Evolutionary conservation across 2,888 invertebrate species (phyloP), one percentile per base, ranked within the genome.

Genomic region (Thecophora atra): DNA sequence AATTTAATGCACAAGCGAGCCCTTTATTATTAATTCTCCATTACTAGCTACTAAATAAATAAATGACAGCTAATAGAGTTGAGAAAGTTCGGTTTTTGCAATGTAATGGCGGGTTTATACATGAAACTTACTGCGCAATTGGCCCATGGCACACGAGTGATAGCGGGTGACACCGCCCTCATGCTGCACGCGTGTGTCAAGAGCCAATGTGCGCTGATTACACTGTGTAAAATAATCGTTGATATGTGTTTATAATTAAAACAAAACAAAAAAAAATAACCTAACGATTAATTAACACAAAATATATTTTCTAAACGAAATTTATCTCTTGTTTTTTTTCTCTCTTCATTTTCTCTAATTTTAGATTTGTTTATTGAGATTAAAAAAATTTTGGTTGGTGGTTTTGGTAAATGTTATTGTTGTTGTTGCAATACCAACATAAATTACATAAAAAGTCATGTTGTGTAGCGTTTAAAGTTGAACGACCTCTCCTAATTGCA

Each of bases 351-450:
- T 82, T 82, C 81, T 83, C 83, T 83, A 83, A 84, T 83, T 81
- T 81, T 83, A 83, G 82, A 84, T 77, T 77, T 74, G 73, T 76
- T 77, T 76, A 76, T 81, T 83, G 80, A 79, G 82, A 76, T 81
- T 83, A 79, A 79, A 82, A 81, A 77, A 72, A 81, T 81, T 83
- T 81, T 81, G 82, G 76, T 83, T 84, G 82, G 82, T 83, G 83
- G 83, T 84, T 83, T 82, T 83, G 84, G 84, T 83, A 78, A 80
- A 81, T 78, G 83, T 82, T 81, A 72, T 76, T 66, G 54, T 70
- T 70, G 70, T 70, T 70, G 70, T 70, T 70, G 70, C 62, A 70
- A 60, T 66, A 71, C 70, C 69, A 69, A 73, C 56, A 70, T 58
- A 54, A 69, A 72, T 73, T 24, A n/a, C n/a, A n/a, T n/a, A n/a